Evolutionary conservation across 2,113 vertebrate species (phyloP).

Genomic region (Mesocricetus auratus): DNA sequence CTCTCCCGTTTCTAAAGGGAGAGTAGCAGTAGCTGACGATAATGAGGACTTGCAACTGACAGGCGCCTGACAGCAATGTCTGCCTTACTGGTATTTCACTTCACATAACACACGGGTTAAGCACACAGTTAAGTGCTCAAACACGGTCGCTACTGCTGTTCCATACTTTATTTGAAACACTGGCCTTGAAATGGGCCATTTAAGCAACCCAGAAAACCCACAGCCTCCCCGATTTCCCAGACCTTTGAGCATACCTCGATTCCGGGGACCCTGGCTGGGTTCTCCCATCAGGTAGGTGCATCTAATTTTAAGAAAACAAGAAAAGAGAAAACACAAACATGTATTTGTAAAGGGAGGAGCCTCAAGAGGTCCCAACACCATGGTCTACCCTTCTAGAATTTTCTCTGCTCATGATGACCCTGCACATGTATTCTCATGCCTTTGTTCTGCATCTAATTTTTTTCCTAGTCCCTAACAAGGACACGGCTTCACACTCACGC

Average conservation of each 20-base stretch:
- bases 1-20: slow-evolving; percentile 1
- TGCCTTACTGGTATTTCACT: neutral
- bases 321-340: slow-evolving; percentile 1
- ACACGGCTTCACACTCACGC: neutral
- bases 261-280: slow-evolving; percentile 87
- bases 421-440: neutral
- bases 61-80: neutral
- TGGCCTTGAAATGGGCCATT: slow-evolving; percentile 33
- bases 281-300: slow-evolving; percentile 87
- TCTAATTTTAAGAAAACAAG: slow-evolving; percentile 76
- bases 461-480: neutral
- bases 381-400: neutral
- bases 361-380: neutral
- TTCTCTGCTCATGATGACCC: neutral
- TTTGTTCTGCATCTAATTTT: neutral
- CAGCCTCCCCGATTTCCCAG: neutral
- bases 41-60: neutral
- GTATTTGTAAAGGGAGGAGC: slow-evolving; percentile 33
- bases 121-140: neutral
- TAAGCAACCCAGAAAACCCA: neutral
- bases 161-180: neutral
- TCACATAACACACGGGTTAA: neutral
- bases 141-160: neutral
- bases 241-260: slow-evolving; percentile 86
- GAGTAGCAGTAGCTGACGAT: neutral